Evolutionary conservation across 2,797 vertebrate species (phyloP).

Genomic region (Megalops cyprinoides): DNA sequence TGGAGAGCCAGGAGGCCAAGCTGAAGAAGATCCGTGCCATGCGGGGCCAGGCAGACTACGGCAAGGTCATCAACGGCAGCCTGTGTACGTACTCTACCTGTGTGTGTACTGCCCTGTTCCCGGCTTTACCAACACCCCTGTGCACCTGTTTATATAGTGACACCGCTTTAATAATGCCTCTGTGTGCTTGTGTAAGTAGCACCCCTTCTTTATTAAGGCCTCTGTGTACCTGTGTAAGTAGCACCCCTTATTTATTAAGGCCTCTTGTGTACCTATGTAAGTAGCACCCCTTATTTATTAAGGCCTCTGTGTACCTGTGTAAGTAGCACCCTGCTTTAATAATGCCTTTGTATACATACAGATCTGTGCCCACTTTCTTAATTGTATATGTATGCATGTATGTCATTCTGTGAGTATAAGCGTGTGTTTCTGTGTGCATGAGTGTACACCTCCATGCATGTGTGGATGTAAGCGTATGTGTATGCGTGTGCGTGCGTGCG

Average conservation of each 20-base stretch:
- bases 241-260: background rate
- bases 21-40: constrained; percentile 96
- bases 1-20: constrained; percentile 95
- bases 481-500: background rate
- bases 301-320: background rate
- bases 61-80: constrained; percentile 96
- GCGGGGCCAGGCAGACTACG: constrained; percentile 97
- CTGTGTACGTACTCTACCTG: constrained; percentile 80
- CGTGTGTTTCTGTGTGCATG: background rate
- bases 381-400: background rate
- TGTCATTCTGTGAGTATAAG: background rate
- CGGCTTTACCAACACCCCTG: background rate
- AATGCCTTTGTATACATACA: background rate
- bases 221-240: too few relatives aligned
- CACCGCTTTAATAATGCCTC: background rate
- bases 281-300: too few relatives aligned
- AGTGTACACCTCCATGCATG: too few relatives aligned
- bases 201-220: too few relatives aligned
- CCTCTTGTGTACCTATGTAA: too few relatives aligned
- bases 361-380: background rate
- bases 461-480: background rate
- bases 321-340: background rate
- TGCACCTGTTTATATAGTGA: background rate
- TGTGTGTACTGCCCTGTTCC: background rate
- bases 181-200: background rate